Conservation (phyloP, 2,113 vertebrate genomes). For the Odobenus rosmarus region DNA sequence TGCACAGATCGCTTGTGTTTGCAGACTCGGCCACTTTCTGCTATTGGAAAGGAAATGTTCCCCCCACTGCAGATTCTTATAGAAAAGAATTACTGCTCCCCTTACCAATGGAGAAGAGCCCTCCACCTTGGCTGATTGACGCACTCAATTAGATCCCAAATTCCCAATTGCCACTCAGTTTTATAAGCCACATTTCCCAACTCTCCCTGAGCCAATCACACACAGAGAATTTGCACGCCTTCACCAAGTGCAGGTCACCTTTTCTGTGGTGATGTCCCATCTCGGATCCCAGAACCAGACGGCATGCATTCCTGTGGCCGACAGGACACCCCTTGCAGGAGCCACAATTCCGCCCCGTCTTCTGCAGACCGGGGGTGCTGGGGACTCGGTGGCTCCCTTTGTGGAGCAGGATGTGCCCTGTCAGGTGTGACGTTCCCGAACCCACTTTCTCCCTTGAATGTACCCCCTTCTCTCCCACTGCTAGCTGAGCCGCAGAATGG, state of each 20-base stretch:
- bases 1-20: fast-evolving
- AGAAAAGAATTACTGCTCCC: fast-evolving
- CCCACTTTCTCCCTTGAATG: fast-evolving
- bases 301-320: fast-evolving
- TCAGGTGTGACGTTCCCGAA: too few relatives aligned
- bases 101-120: neutral
- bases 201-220: neutral
- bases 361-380: neutral
- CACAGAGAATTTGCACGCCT: fast-evolving
- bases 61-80: fast-evolving
- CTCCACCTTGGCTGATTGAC: neutral
- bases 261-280: fast-evolving
- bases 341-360: neutral
- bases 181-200: too few relatives aligned
- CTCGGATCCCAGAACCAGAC: fast-evolving
- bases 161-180: too few relatives aligned
- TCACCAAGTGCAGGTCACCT: neutral
- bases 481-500: fast-evolving
- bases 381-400: neutral
- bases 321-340: fast-evolving
- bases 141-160: fast-evolving
- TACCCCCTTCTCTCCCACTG: neutral
- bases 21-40: fast-evolving
- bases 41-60: neutral
- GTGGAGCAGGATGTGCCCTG: neutral